Base-by-base conservation (phyloP, 2,888 invertebrate species). In the Lypha dubia region DNA sequence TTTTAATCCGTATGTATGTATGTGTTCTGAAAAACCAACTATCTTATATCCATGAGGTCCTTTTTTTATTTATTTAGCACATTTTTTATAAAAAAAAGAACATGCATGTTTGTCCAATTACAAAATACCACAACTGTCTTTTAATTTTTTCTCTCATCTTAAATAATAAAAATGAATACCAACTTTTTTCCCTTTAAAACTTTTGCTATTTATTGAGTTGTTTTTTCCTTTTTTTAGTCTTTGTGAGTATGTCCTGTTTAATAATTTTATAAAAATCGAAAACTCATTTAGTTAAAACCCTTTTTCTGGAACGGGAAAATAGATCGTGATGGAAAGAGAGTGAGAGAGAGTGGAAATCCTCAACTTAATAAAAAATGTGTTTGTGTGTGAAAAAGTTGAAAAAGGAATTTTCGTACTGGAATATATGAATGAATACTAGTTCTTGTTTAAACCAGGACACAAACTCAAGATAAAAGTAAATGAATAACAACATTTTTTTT, bases 211-310 rank as follows among this genome's bases (percentile, higher is more conserved):
- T 41, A 41, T 62, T 41, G 2, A 41, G 7, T 41, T 22, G 22
- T 38, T 0, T 22, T 8, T n/a, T 56, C n/a, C n/a, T n/a, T n/a
- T n/a, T n/a, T n/a, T n/a, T n/a, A n/a, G 58, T 58, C 22, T 0
- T 5, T 17, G 58, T 35, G 32, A 41, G 60, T 22, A 15, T 41
- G 3, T 28, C 15, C 9, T 60, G 5, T 24, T 5, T 13, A 46
- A 46, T 28, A 20, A 63, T 63, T 74, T 41, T 41, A 53, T 41
- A 63, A 63, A 74, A 63, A 20, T 53, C 53, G 41, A 63, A 75
- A 75, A 63, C 15, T 22, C 53, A 75, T 60, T 63, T 63, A 32
- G 13, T 75, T 75, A 63, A 53, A 28, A 35, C 1, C 35, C 0
- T 20, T 15, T 28, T 28, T 32, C 20, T 44, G 38, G 20, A 60